Base-by-base conservation (phyloP, 2,888 invertebrate genomes). In the Norana najaformis region DNA sequence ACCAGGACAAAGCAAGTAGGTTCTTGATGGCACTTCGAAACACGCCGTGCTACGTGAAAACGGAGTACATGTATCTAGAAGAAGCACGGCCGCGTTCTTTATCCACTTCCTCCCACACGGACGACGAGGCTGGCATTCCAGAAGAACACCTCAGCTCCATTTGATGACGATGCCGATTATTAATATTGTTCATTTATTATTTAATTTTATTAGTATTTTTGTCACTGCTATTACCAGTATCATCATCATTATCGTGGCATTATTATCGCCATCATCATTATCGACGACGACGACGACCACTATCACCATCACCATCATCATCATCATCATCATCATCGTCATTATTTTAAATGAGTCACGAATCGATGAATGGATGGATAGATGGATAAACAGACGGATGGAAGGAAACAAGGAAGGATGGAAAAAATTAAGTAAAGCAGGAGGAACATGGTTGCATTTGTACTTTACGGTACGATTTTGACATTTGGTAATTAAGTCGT, bases 1-100 rank as follows among this genome's bases (percentile, higher is more conserved):
- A 35, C 20, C 18, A 83, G 83, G 83, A 83, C 35, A 36, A 5
- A 13, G 83, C 20, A 18, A 35, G 36, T 20, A 34, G 83, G 16
- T 83, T 83, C 83, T 34, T 83, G 14, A 36, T 83, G 35, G 83
- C 83, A 4, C 20, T 83, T 34, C 34, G 36, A 36, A 83, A 83
- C 36, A 83, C 83, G 18, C 83, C 83, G 35, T 83, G 83, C 83
- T 83, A 83, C 83, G 83, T 83, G 5, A 83, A 83, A 83, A n/a
- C 83, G 4, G 83, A 83, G 18, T 83, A 83, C 14, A 83, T 83
- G 0, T 18, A 83, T 13, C n/a, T 83, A 3, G 36, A 34, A 36
- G 83, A 83, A n/a, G 83, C 35, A 18, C 34, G 83, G 14, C 16
- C 36, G 16, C 35, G 83, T 83, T 83, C 83, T 14, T 5, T 83